These are phyloP conservation scores for Alcis repandata DNA, from an alignment of 2,888 invertebrate species.

Conservation along the genomic window DNA sequence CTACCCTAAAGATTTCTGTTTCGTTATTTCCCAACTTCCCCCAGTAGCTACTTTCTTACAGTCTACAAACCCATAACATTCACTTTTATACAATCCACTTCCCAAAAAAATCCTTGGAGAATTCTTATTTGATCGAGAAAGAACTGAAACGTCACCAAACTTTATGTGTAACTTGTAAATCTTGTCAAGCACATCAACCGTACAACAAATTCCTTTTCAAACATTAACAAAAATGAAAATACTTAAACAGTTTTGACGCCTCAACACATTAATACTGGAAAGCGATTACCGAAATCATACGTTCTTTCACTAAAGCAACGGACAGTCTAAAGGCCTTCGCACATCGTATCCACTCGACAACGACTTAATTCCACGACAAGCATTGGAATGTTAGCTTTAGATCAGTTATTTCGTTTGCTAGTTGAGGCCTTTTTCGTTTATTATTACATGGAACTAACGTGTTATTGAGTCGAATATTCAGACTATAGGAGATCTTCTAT, in stretches of 20 bases:
- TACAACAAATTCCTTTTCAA: slow-evolving; percentile 36
- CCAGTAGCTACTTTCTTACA: no score
- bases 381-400: no score
- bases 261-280: slow-evolving; percentile 78
- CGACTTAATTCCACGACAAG: not conserved
- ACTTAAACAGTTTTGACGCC: slow-evolving; percentile 54
- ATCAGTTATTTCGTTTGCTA: no score
- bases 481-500: no score
- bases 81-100: no score
- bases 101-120: not conserved
- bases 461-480: no score
- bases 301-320: slow-evolving; percentile 57
- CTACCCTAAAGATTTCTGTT: not conserved
- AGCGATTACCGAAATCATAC: slow-evolving; percentile 42
- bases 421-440: no score
- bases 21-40: no score
- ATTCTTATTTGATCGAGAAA: not conserved
- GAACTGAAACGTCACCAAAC: not conserved
- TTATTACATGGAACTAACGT: no score
- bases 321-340: slow-evolving; percentile 68
- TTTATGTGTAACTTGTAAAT: not conserved
- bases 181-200: slow-evolving; percentile 16
- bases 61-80: no score
- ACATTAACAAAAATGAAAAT: slow-evolving; percentile 27
- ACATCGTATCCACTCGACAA: not conserved